Base-by-base conservation (phyloP, 2,113 vertebrate genomes). In the Thinocorus orbignyianus region DNA sequence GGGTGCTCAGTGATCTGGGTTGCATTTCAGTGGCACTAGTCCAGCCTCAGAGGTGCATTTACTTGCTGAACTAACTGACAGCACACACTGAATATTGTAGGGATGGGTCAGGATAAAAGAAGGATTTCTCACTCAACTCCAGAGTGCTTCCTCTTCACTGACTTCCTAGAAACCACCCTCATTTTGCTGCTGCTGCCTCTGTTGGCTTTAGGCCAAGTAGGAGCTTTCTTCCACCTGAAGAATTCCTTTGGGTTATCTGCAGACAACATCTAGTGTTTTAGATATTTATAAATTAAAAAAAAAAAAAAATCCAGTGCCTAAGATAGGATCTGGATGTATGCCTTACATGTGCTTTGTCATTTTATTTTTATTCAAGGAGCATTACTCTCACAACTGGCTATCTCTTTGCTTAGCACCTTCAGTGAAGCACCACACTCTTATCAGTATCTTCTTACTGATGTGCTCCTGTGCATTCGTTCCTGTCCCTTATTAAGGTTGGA, bases 401-500 rank as follows among this genome's bases (percentile, higher is more conserved):
- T 76, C 72, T 84, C 25, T 20, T 71, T 89, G 35, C 68, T 71
- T 62, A 54, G 28, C 31, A 30, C 13, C 19, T 41, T 78, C n/a
- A 17, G 26, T 51, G 61, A 82, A 78, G 31, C 13, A 54, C 26
- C 31, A 20, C 20, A 2, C 10, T 61, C 5, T 68, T 33, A 33
- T 35, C 18, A 33, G 0, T 18, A 20, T 52, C 10, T 20, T 51
- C 55, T 60, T 79, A 37, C 7, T 62, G 30, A 52, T 28, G 12
- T 46, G 17, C 18, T 60, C 24, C 62, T 61, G 17, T 37, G 33
- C 33, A 7, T 79, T 81, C 65, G 46, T 3, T 16, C 35, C 23
- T 23, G 10, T 33, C 28, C 46, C 15, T 74, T 66, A 44, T 19
- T 51, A 42, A 28, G 5, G 20, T 33, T 0, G 0, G 10, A 17